A percentile compares a stretch with the other conserved stretches of the same genome.
Evolutionary conservation across 2,888 invertebrate species (phyloP).

Genomic region (Bellardia pandia): DNA sequence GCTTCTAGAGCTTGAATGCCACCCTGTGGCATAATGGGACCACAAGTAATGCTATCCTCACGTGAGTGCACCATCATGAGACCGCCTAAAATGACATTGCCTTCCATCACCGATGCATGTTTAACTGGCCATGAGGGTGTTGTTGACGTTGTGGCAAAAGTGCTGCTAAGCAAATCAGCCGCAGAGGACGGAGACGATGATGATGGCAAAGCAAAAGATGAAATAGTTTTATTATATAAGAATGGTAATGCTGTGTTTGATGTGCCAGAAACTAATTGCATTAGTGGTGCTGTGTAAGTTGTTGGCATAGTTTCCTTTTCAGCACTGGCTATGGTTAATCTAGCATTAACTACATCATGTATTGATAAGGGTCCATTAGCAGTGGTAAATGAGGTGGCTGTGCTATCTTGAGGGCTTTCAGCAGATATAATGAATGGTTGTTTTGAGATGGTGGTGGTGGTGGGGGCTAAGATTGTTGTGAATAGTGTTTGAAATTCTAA

Average conservation of each 20-base stretch:
- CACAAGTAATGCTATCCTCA: slow-evolving; percentile 94
- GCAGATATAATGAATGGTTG: background rate
- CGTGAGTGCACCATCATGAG: slow-evolving; percentile 98
- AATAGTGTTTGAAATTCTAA: slow-evolving; percentile 52
- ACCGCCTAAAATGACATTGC: slow-evolving; percentile 94
- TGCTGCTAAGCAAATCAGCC: slow-evolving; percentile 32
- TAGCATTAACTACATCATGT: slow-evolving; percentile 37
- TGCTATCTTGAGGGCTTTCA: background rate
- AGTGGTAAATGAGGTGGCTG: background rate
- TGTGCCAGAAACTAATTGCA: slow-evolving; percentile 36
- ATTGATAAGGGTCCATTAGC: slow-evolving; percentile 14
- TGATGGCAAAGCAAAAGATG: background rate
- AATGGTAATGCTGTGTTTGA: background rate
- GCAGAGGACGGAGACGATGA: background rate
- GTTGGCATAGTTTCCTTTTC: background rate
- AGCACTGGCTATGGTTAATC: slow-evolving; percentile 24
- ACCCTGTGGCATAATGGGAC: slow-evolving; percentile 97
- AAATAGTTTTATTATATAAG: background rate
- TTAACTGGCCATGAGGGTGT: slow-evolving; percentile 90
- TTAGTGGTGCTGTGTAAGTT: background rate
- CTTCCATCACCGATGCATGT: slow-evolving; percentile 93
- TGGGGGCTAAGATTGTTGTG: slow-evolving; percentile 37
- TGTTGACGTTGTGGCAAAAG: slow-evolving; percentile 63
- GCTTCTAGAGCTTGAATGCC: slow-evolving; percentile 95
- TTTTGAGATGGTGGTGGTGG: background rate